Evolutionary conservation across 2,888 invertebrate genomes (phyloP).

Genomic region (Arge pagana): DNA sequence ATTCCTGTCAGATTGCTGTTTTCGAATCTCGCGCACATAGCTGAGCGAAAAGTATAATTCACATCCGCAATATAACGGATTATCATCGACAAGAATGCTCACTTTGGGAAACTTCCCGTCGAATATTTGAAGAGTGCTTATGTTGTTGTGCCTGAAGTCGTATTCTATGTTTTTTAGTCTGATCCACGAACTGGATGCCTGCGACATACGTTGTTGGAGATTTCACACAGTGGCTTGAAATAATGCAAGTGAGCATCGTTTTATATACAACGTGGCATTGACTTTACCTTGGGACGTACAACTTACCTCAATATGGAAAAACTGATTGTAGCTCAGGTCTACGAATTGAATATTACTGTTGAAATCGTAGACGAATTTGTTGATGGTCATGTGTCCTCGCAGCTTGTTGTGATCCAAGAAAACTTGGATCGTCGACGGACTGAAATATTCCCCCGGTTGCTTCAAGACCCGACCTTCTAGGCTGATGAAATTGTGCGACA

Average conservation of each 20-base stretch:
- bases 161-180: conserved; percentile 54
- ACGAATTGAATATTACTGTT: conserved; percentile 64
- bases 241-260: too few species aligned
- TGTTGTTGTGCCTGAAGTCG: conserved; percentile 64
- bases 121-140: too few species aligned
- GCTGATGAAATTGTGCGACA: conserved; percentile 63
- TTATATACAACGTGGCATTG: background rate
- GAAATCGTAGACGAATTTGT: conserved; percentile 66
- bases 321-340: conserved; percentile 71
- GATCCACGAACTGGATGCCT: too few species aligned
- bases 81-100: conserved; percentile 60
- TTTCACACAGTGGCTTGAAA: too few species aligned
- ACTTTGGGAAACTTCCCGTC: conserved; percentile 41
- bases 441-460: conserved; percentile 57
- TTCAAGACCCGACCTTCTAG: conserved; percentile 52
- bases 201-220: too few species aligned
- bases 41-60: conserved; percentile 61
- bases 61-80: conserved; percentile 70
- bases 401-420: conserved; percentile 63
- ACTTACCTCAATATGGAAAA: conserved; percentile 63
- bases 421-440: too few species aligned
- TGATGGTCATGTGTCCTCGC: conserved; percentile 66
- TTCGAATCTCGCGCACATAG: conserved; percentile 59
- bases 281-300: background rate
- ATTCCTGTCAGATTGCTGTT: conserved; percentile 49